A percentile compares a stretch with the other conserved stretches of the same genome.
Evolutionary conservation across 2,797 vertebrate species (phyloP).

Genomic region (Xerus rutilus): DNA sequence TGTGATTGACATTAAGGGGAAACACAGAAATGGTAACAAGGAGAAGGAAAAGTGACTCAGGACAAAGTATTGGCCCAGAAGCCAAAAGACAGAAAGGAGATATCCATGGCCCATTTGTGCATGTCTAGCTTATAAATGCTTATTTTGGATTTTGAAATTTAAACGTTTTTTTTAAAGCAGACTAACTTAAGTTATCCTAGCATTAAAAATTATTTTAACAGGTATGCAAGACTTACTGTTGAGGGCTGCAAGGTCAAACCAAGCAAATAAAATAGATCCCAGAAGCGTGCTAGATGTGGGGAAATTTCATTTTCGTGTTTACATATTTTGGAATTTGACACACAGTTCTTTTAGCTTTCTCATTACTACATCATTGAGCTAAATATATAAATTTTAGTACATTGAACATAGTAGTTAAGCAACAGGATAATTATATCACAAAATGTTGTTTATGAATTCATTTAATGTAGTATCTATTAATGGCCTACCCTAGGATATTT

Average conservation of each 20-base stretch:
- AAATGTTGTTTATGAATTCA: slow-evolving; percentile 57
- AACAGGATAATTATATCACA: slow-evolving; percentile 59
- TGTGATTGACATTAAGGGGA: background rate
- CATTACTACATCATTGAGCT: background rate
- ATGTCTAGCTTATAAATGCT: background rate
- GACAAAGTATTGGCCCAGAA: background rate
- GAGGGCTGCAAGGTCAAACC: background rate
- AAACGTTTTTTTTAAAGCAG: slow-evolving; percentile 11
- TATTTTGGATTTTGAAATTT: slow-evolving; percentile 50
- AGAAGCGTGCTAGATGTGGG: background rate
- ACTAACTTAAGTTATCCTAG: background rate
- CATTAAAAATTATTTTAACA: slow-evolving; percentile 21
- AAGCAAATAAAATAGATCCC: background rate
- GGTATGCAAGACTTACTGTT: slow-evolving; percentile 1
- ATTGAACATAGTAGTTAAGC: slow-evolving; percentile 52
- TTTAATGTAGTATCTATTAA: slow-evolving; percentile 23
- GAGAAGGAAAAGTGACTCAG: background rate
- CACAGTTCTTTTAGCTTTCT: slow-evolving; percentile 21
- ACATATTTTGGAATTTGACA: slow-evolving; percentile 25
- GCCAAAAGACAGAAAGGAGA: background rate
- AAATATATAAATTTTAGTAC: slow-evolving; percentile 54
- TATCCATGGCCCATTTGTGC: background rate
- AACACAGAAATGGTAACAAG: background rate
- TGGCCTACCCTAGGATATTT: slow-evolving; percentile 56
- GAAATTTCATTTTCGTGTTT: background rate